These are phyloP conservation scores for Corticium candelabrum DNA, from an alignment of 37 sponge, comb jelly and placozoan genomes.

Conservation along the genomic window DNA sequence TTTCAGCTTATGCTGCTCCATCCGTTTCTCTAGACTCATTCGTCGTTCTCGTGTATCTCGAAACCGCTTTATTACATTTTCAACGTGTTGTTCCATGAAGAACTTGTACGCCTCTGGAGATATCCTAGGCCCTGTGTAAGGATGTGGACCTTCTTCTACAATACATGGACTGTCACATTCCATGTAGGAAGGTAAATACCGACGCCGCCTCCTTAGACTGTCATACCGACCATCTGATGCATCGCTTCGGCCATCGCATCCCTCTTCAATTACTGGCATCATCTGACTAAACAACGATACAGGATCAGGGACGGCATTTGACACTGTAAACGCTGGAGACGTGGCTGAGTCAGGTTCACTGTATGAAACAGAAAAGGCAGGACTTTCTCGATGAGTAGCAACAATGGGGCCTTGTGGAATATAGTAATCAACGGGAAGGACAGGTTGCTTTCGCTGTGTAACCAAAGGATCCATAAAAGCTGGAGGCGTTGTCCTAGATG, in stretches of 20 bases:
- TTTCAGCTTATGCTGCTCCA: conserved; percentile 70
- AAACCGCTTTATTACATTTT: conserved; percentile 64
- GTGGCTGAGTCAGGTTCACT: background rate
- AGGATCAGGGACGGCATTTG: too few relatives aligned
- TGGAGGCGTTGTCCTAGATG: background rate
- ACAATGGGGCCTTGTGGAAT: background rate
- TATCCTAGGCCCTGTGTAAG: conserved; percentile 36
- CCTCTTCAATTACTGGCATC: background rate
- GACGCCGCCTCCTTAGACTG: background rate
- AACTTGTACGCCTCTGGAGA: conserved; percentile 93
- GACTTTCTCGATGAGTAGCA: background rate
- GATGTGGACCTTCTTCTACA: conserved; percentile 59
- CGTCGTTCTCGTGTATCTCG: conserved; percentile 69
- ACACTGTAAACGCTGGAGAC: background rate
- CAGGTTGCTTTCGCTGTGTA: background rate
- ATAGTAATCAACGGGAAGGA: background rate
- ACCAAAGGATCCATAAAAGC: background rate
- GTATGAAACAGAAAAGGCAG: background rate
- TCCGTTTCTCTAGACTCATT: conserved; percentile 70
- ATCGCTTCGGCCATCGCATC: background rate
- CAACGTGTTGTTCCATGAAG: conserved; percentile 88
- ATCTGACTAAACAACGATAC: background rate
- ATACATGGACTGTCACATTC: conserved; percentile 38
- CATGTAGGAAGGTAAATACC: too few relatives aligned
- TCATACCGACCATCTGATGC: background rate